These are phyloP conservation scores for Trogon surrucura DNA, from an alignment of 2,113 vertebrate species.

Conservation along the genomic window DNA sequence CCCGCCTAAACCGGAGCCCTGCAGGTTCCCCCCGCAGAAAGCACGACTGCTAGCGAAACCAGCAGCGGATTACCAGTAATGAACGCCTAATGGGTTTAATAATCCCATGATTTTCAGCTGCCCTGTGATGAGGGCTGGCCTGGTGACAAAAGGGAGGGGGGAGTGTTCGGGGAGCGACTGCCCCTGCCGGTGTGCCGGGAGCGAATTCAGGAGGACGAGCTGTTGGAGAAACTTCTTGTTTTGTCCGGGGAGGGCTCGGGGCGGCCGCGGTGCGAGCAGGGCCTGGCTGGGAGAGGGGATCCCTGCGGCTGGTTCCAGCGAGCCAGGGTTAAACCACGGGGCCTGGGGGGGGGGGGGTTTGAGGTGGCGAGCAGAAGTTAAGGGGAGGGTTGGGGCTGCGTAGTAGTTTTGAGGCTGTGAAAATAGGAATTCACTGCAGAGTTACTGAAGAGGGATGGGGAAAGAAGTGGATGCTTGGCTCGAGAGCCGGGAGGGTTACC, in stretches of 20 bases:
- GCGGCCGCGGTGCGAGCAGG: not conserved
- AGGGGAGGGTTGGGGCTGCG: not conserved
- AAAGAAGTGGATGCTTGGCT: not conserved
- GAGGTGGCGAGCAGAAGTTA: not conserved
- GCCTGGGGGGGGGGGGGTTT: not conserved
- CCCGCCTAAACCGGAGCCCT: not conserved
- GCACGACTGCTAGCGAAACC: not conserved
- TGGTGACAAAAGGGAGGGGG: not conserved
- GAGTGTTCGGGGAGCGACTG: not conserved
- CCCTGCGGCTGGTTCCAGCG: not conserved
- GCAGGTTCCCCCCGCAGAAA: not conserved
- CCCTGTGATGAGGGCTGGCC: not conserved
- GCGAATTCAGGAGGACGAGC: not conserved
- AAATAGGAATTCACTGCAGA: not conserved
- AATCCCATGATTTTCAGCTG: not conserved
- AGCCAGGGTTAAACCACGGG: not conserved
- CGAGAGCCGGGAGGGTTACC: not conserved
- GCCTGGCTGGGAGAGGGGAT: not conserved
- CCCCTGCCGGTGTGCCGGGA: not conserved
- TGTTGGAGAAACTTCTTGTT: not conserved
- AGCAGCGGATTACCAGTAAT: not conserved
- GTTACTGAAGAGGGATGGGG: not conserved
- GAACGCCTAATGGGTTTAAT: not conserved
- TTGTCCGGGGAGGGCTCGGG: not conserved
- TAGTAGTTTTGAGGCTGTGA: not conserved